Conservation (phyloP, 2,113 vertebrate species). For the Sebastes schlegelii region DNA sequence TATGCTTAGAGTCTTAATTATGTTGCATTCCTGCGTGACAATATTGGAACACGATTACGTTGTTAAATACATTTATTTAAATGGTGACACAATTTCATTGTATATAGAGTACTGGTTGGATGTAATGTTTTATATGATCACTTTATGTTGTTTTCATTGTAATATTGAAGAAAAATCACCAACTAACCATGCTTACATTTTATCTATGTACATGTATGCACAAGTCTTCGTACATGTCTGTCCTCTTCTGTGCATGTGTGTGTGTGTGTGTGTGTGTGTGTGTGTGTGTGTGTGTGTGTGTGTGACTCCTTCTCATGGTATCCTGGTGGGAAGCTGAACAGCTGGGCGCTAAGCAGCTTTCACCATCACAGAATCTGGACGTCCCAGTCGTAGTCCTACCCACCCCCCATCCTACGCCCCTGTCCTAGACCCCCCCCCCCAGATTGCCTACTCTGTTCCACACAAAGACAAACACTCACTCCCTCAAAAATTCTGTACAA, state of each 20-base stretch:
- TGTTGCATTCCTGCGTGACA: neutral
- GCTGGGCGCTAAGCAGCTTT: conserved; percentile 86
- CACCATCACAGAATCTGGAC: conserved; percentile 70
- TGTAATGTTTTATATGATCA: neutral
- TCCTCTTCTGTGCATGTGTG: conserved; percentile 1
- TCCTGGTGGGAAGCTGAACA: conserved; percentile 79
- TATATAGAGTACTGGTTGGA: neutral
- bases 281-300: conserved; percentile 25
- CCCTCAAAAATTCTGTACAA: neutral
- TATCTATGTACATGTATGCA: neutral
- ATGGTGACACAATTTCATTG: neutral
- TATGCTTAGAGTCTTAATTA: neutral
- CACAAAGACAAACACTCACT: conserved; percentile 34
- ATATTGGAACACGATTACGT: neutral
- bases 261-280: conserved; percentile 29
- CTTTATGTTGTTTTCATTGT: neutral
- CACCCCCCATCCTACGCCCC: conserved; percentile 60
- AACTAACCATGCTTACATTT: neutral
- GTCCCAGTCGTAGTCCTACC: conserved; percentile 56
- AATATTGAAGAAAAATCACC: neutral
- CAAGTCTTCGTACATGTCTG: neutral
- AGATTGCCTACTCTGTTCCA: conserved; percentile 39
- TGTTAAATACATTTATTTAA: neutral
- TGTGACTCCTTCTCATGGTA: conserved; percentile 62
- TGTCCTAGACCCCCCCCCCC: conserved; percentile 45